Evolutionary conservation across 2,888 invertebrate species (phyloP).

Genomic region (Paralinhomoeus sp.): DNA sequence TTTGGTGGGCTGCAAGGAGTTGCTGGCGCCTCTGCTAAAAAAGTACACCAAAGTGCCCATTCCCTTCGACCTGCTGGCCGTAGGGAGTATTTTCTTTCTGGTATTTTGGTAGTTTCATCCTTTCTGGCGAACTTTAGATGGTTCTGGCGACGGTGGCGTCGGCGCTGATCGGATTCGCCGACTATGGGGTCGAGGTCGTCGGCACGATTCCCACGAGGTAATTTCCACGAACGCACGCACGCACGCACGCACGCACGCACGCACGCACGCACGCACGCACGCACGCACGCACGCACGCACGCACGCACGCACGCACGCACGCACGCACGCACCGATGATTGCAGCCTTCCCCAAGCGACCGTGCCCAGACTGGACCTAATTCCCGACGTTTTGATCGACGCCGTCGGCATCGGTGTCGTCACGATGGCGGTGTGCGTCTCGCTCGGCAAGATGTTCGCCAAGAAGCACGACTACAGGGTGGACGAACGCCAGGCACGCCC

Average conservation of each 20-base stretch:
- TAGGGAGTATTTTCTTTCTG: constrained; percentile 5
- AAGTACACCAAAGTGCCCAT: constrained; percentile 24
- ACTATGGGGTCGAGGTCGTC: too few species aligned
- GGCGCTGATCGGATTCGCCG: too few species aligned
- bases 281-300: too few species aligned
- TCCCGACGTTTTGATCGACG: constrained; percentile 17
- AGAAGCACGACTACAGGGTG: constrained; percentile 29
- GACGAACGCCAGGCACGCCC: constrained; percentile 27
- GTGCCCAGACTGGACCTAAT: constrained; percentile 9
- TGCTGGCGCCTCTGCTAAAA: constrained; percentile 28
- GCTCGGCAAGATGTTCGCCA: constrained; percentile 30
- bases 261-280: too few species aligned
- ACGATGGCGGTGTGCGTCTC: constrained; percentile 31
- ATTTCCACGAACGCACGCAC: too few species aligned
- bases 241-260: too few species aligned
- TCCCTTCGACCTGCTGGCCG: constrained; percentile 18
- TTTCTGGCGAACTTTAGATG: too few species aligned
- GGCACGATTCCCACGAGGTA: too few species aligned
- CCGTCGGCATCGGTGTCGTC: constrained; percentile 28
- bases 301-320: too few species aligned
- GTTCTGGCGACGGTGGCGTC: too few species aligned
- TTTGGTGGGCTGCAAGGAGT: constrained; percentile 21
- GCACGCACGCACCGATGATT: too few species aligned
- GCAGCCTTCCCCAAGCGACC: constrained; percentile 9
- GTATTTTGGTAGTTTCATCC: too few species aligned